These are phyloP conservation scores for Cyanistes caeruleus DNA, from an alignment of 2,113 vertebrate species.

Conservation along the genomic window DNA sequence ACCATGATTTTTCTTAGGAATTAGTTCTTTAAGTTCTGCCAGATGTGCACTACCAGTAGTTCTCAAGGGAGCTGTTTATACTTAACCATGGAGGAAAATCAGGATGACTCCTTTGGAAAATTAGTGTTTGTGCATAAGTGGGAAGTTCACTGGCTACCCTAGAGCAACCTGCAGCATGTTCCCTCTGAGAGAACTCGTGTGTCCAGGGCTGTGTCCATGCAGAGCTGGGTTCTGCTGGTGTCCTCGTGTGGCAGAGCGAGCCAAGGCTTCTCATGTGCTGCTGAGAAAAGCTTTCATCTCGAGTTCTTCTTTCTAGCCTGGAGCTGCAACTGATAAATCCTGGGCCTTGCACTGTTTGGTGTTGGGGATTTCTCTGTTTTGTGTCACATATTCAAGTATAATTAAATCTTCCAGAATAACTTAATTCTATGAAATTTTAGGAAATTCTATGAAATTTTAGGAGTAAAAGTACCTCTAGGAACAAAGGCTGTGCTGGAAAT, in stretches of 20 bases:
- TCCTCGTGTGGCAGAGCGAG: accelerated
- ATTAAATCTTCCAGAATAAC: constrained; percentile 11
- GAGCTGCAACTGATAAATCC: neutral
- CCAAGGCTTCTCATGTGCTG: neutral
- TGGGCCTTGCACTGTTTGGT: neutral
- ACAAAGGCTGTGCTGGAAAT: neutral
- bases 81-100: neutral
- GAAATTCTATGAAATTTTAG: neutral
- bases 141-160: neutral
- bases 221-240: neutral
- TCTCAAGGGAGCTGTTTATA: neutral
- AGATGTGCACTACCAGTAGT: neutral
- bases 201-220: accelerated
- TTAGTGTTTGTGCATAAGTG: neutral
- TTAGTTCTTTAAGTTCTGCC: neutral
- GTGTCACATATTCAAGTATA: neutral
- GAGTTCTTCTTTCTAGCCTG: neutral
- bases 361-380: neutral
- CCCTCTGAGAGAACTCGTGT: accelerated
- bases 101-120: neutral
- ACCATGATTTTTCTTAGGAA: neutral
- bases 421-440: neutral
- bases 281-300: neutral
- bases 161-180: neutral
- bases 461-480: neutral